Base-by-base conservation (phyloP, 2,888 invertebrate genomes). In the Dryobota labecula region DNA sequence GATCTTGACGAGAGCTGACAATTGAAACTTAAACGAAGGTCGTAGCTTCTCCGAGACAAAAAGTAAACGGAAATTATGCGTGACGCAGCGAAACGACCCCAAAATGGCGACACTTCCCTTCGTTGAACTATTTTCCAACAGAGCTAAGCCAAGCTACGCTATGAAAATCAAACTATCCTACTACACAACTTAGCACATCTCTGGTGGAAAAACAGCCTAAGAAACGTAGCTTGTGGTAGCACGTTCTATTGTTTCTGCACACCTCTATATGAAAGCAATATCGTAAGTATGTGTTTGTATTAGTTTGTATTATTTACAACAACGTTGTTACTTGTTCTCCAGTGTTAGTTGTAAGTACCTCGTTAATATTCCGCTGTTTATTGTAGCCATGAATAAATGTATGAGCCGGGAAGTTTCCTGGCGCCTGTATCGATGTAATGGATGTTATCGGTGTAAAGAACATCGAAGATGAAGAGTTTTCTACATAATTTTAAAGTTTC, bases 291-390 rank as follows among this genome's bases (percentile, higher is more conserved):
- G 2, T 53, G 24, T 47, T 41, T 43, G 11, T 58, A 41, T 47
- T 57, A 63, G 53, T 53, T 57, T 20, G 24, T 60, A 70, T 64
- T 71, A 71, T 75, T 73, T 30, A 75, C 62, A 66, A 47, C 57
- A 63, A 63, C 36, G 33, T 15, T 60, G 30, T 60, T 36, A 11
- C 53, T 58, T 53, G 49, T 41, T 76, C 79, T 49, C 30, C 61
- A 30, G 54, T 60, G 77, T 78, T 71, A 82, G 60, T 82, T 70
- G 51, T 63, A 66, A 76, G 83, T 61, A 67, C 27, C 66, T 71
- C 60, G 56, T 78, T 82, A 71, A 82, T 78, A 78, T 82, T 72
- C 76, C 30, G 3, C 60, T 82, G 79, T 82, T 78, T 77, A 71
- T 82, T 71, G 62, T 33, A 0, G 11, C 30, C 54, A 82, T 78